Base-by-base conservation (phyloP, 2,888 invertebrate species). In the Sisyra terminalis region DNA sequence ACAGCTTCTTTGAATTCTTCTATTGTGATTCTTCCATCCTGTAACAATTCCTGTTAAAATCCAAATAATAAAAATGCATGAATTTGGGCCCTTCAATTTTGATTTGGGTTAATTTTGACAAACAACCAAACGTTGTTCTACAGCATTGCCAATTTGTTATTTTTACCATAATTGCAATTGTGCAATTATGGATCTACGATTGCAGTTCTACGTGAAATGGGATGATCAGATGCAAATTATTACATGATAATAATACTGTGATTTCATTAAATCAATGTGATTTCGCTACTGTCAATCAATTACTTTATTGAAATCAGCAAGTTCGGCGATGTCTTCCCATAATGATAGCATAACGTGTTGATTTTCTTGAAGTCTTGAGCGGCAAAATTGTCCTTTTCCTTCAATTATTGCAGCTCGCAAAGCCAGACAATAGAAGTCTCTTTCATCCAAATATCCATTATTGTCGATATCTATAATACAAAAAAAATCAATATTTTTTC, bases 221-320 rank as follows among this genome's bases (percentile, higher is more conserved):
- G 13, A n/a, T 32, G 11, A 29, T 29, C 9, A 32, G 32, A 32
- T 3, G 13, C 4, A 5, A 32, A n/a, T 13, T 13, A 34, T 11
- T 2, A 34, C 13, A 3, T 34, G 34, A 7, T n/a, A 6, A 35
- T 3, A 35, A 9, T 30, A 6, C 14, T 4, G 8, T n/a, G 13
- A 8, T 17, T 37, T 15, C 17, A 38, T 37, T 15, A 15, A 16
- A 15, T 15, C 16, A 5, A 14, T 9, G 8, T 17, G 5, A 3
- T 38, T 15, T 18, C 24, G 24, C 24, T 31, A 14, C 11, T 34
- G 5, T 14, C 11, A 34, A 11, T 40, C 15, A 29, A 29, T 47
- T 50, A 81, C 86, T 78, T 85, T 86, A 62, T 87, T 82, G 62
- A 85, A 85, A 66, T 87, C 86, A 29, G 86, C 86, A 49, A 87